phyloP scores from a whole-genome alignment of 2,888 invertebrate genomes.

The Biston stratarius region DNA sequence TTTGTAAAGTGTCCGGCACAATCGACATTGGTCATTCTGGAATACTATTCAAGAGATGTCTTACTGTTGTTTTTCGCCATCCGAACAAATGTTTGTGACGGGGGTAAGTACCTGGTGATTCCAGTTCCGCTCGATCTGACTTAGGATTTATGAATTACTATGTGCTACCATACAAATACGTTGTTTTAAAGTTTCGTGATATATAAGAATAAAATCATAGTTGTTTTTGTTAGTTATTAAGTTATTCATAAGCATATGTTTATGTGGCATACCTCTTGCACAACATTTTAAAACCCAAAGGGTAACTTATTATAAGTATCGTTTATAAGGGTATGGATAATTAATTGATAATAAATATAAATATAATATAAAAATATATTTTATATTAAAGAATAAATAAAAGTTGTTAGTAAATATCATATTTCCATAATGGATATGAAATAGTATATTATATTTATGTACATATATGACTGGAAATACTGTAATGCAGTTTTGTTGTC shows the following conservation, averaged over 20 bases:
- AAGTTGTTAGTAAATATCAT: slow-evolving; percentile 15
- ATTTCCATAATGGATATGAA: neutral
- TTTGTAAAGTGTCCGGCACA: no score
- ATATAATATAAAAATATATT: neutral
- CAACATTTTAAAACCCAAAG: slow-evolving; percentile 6
- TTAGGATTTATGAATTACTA: slow-evolving; percentile 3
- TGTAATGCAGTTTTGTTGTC: slow-evolving; percentile 24
- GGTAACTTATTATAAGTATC: slow-evolving; percentile 1
- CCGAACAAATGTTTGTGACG: neutral
- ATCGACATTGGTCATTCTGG: no score
- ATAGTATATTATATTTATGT: neutral
- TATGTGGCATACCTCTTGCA: neutral
- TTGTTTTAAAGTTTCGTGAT: neutral
- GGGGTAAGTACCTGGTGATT: neutral
- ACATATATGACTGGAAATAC: neutral
- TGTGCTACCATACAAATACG: neutral
- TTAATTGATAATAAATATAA: neutral
- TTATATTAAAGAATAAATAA: neutral
- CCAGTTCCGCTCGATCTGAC: slow-evolving; percentile 8
- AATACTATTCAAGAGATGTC: no score
- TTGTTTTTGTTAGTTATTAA: neutral
- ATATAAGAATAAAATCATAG: neutral
- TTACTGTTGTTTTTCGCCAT: no score
- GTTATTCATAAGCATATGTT: neutral
- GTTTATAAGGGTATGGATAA: neutral